Evolutionary conservation across 2,113 vertebrate species (phyloP).

Genomic region (Callorhinus ursinus): DNA sequence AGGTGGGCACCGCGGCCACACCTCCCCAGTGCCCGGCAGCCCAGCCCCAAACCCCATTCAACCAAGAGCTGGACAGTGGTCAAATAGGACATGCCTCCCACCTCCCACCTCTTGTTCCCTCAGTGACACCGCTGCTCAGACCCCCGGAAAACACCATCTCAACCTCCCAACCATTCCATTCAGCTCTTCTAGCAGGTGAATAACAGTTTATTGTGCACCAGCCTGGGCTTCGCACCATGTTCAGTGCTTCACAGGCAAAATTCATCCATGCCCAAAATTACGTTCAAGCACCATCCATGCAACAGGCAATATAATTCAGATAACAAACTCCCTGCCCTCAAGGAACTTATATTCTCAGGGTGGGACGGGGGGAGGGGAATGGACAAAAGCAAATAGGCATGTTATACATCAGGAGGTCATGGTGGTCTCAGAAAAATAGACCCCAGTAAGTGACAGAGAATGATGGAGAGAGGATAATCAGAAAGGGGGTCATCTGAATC

Average conservation of each 20-base stretch:
- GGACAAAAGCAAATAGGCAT: not conserved
- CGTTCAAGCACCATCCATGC: not conserved
- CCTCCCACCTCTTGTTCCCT: not conserved
- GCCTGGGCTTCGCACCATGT: not conserved
- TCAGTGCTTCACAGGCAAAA: not conserved
- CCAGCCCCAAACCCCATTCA: not conserved
- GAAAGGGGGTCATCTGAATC: not conserved
- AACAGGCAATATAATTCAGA: not conserved
- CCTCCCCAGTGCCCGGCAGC: not conserved
- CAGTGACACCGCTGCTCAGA: not conserved
- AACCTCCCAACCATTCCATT: not conserved
- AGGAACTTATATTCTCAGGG: not conserved
- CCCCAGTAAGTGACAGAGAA: not conserved
- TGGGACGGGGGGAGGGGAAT: too few relatives aligned
- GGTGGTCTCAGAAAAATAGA: not conserved
- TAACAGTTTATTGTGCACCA: not conserved
- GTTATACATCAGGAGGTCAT: not conserved
- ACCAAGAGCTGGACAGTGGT: not conserved
- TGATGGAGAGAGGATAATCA: not conserved
- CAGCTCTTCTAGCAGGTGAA: not conserved
- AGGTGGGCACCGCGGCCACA: rapidly evolving
- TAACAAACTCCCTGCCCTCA: not conserved
- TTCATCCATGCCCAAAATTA: not conserved
- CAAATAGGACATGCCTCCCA: not conserved
- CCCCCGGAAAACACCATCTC: rapidly evolving